These are phyloP conservation scores for Lepus timidus DNA, from an alignment of 2,113 vertebrate species.

Conservation along the genomic window DNA sequence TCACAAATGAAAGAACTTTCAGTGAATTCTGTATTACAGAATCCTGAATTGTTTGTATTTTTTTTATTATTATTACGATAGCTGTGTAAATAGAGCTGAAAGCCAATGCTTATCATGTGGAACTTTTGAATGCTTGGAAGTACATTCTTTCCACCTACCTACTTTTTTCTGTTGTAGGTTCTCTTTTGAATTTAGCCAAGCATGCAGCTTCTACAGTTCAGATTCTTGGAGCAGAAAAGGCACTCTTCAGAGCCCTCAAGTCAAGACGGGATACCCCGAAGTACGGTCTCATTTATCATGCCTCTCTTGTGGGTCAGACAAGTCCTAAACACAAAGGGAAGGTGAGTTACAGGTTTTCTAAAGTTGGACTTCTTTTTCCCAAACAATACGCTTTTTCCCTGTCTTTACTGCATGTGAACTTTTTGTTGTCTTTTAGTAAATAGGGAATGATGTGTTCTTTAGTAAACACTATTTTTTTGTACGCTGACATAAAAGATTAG, in stretches of 20 bases:
- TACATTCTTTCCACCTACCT: not conserved
- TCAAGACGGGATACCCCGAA: conserved; percentile 97
- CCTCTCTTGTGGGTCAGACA: conserved; percentile 97
- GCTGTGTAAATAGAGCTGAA: not conserved
- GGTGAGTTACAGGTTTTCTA: conserved; percentile 84
- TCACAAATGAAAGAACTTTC: not conserved
- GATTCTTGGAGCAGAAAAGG: conserved; percentile 98
- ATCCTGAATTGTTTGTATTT: not conserved
- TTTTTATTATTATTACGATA: not conserved
- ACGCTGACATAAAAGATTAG: not conserved
- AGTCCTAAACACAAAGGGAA: conserved; percentile 98
- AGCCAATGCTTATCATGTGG: not conserved
- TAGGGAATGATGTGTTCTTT: not conserved
- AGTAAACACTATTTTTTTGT: not conserved
- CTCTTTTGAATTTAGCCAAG: conserved; percentile 97
- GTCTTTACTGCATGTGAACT: not conserved
- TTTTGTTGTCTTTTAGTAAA: not conserved
- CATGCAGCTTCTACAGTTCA: conserved; percentile 99
- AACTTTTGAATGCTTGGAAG: not conserved
- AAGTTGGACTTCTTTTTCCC: not conserved
- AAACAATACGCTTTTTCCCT: not conserved
- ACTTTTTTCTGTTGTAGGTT: conserved; percentile 88
- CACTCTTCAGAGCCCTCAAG: conserved; percentile 97
- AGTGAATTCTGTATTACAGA: not conserved
- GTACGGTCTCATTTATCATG: conserved; percentile 98